These are phyloP conservation scores for Neogale vison DNA, from an alignment of 2,113 vertebrate species.

Conservation along the genomic window DNA sequence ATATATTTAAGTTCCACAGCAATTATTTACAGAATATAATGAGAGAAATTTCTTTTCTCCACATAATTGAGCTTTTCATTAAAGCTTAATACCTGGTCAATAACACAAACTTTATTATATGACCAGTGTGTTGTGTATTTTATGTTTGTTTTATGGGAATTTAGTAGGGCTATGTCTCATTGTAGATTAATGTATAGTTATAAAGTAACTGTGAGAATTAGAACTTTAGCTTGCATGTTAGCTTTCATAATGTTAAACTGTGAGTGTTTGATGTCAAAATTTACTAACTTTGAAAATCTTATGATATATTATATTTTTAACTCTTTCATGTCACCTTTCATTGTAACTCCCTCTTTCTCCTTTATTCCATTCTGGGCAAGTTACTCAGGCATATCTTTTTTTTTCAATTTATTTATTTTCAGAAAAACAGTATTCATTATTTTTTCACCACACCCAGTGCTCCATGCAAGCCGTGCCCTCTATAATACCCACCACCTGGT, in stretches of 20 bases:
- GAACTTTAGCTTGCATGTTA: neutral
- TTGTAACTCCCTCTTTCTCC: neutral
- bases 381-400: neutral
- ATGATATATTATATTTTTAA: neutral
- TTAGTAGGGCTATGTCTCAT: neutral
- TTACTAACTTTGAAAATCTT: neutral
- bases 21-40: neutral
- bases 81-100: neutral
- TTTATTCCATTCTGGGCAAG: neutral
- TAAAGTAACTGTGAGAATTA: too few species aligned
- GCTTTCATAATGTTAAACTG: neutral
- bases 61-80: neutral
- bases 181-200: neutral
- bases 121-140: neutral
- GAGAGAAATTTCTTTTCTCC: neutral
- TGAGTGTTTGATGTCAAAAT: neutral
- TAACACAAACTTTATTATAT: neutral
- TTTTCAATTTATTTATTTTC: too few species aligned
- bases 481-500: too few species aligned
- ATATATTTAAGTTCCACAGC: neutral
- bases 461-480: too few species aligned
- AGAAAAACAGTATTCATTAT: too few species aligned
- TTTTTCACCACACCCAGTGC: too few species aligned
- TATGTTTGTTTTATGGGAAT: neutral
- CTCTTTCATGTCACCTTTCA: neutral